These are phyloP conservation scores for Agonopterix subpropinquella DNA, from an alignment of 2,888 invertebrate species.

Conservation along the genomic window DNA sequence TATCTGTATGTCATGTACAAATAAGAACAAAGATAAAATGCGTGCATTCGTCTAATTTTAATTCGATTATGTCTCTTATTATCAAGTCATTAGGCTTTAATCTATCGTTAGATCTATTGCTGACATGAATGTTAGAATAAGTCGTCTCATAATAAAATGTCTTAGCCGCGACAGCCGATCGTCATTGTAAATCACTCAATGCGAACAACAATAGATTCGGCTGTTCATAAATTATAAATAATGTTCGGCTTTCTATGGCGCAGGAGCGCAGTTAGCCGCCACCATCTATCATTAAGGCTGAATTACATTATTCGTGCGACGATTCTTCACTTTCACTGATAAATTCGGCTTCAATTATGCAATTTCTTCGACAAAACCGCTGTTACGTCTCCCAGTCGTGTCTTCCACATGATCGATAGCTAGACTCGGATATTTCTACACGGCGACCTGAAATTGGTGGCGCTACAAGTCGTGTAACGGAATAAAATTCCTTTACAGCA, in stretches of 20 bases:
- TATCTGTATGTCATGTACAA: no score
- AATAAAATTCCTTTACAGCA: conserved; percentile 45
- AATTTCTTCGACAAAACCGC: conserved; percentile 40
- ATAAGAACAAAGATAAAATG: no score
- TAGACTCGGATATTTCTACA: conserved; percentile 14
- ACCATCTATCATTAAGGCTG: conserved; percentile 57
- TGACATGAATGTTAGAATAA: conserved; percentile 12
- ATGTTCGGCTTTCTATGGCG: conserved; percentile 53
- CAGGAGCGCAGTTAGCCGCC: conserved; percentile 10
- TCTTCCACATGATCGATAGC: conserved; percentile 25
- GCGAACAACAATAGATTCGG: conserved; percentile 45
- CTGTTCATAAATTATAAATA: conserved; percentile 53
- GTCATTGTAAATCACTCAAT: conserved; percentile 54
- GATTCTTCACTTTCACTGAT: conserved; percentile 66
- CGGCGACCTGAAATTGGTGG: conserved; percentile 22
- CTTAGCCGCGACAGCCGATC: conserved; percentile 16
- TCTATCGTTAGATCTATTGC: conserved; percentile 7
- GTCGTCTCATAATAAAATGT: conserved; percentile 24
- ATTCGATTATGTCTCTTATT: conserved; percentile 12
- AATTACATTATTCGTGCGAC: conserved; percentile 51
- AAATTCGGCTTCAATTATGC: conserved; percentile 58
- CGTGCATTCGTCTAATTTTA: no score
- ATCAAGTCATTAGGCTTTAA: conserved; percentile 12
- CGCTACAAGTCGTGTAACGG: conserved; percentile 47
- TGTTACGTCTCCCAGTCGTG: conserved; percentile 26